Evolutionary conservation across 2,797 vertebrate species (phyloP), one percentile per base, ranked within the genome.

Genomic region (Crenuchus spilurus): DNA sequence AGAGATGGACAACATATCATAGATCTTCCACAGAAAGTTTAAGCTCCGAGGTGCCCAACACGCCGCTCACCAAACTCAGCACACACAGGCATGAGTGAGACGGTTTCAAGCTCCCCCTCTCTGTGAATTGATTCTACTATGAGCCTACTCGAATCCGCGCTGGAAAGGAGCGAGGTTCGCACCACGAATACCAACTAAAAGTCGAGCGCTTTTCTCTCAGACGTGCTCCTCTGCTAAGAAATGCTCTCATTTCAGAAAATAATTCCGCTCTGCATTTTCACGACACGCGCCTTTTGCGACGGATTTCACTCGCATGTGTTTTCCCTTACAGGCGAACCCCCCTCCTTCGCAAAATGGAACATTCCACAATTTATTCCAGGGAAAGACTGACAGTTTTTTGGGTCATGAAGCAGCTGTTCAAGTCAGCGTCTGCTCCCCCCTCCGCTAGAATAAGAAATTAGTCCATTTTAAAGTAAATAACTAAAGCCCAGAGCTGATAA

Each of bases 321-420:
- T 66, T 62, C 26, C 24, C 51, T 44, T 26, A 35, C 14, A 76
- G 54, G 54, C 3, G 13, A 2, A 42, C 75, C 79, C 82, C 89
- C 83, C 87, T 85, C 84, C 87, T 26, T 84, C 83, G 60, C 37
- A 78, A 85, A 74, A 79, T 94, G 90, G 92, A 92, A 85, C 87
- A 85, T 88, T 92, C 94, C 92, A 93, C 94, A 94, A 94, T 94
- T 94, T 94, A 93, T 94, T 94, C 94, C 94, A 92, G 92, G 94
- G 92, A 94, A 94, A 94, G 94, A 94, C 93, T 94, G 94, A 94
- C 94, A 94, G 94, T 94, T 94, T 94, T 94, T 94, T 94, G 94
- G 94, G 94, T 94, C 94, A 94, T 93, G 93, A 94, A 94, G 93
- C 93, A 94, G 94, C 94, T 94, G 92, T 94, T 94, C 79, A 83